phyloP scores from a whole-genome alignment of 2,888 invertebrate genomes.

The Perizoma affinitatum region DNA sequence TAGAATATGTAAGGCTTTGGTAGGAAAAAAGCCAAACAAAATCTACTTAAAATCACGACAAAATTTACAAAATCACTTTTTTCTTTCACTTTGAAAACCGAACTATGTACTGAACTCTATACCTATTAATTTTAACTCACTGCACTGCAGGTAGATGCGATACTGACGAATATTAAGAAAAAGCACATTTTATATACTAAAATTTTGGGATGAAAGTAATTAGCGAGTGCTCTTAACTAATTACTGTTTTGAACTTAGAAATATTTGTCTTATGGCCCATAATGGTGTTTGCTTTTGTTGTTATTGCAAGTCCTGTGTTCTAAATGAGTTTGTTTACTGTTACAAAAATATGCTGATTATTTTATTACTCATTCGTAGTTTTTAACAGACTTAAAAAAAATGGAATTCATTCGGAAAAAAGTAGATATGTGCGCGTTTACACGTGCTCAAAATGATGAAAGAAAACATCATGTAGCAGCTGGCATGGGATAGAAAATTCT shows the following conservation, averaged over 20 bases:
- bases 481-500: no score
- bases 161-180: constrained; percentile 5
- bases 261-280: no score
- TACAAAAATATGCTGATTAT: neutral
- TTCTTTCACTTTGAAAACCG: neutral
- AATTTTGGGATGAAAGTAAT: constrained; percentile 8
- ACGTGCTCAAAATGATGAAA: no score
- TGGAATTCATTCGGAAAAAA: no score
- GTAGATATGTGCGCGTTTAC: no score
- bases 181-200: constrained; percentile 12
- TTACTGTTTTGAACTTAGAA: constrained; percentile 10
- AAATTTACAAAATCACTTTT: neutral
- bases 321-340: constrained; percentile 8
- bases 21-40: constrained; percentile 42
- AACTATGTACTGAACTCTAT: neutral
- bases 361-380: no score
- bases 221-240: constrained; percentile 12
- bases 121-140: constrained; percentile 1
- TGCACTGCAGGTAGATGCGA: neutral
- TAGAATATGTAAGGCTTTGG: constrained; percentile 36
- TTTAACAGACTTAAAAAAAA: no score
- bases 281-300: neutral
- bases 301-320: neutral
- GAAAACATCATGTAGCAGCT: no score
- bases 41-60: constrained; percentile 44